A percentile compares a stretch with the other conserved stretches of the same genome.
phyloP scores from a whole-genome alignment of 2,797 vertebrate genomes.

The Anniella stebbinsi region DNA sequence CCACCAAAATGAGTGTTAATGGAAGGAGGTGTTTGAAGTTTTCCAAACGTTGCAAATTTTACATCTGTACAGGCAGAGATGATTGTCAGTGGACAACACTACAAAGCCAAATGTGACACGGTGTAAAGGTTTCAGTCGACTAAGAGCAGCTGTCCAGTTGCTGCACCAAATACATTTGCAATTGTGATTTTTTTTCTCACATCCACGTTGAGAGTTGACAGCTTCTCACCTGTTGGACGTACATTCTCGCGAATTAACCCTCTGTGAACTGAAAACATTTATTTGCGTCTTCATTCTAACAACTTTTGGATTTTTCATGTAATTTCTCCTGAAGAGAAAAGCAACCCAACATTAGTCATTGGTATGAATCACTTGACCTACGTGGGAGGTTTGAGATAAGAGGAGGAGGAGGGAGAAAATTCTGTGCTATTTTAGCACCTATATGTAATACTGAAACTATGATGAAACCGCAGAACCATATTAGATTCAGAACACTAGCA shows the following conservation, averaged over 20 bases:
- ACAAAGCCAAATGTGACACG: background rate
- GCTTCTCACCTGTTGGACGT: background rate
- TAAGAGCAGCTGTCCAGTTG: background rate
- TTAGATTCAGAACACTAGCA: background rate
- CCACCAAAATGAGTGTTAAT: background rate
- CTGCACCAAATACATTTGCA: too few species aligned
- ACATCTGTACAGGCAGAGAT: background rate
- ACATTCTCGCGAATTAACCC: background rate
- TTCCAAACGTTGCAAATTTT: background rate
- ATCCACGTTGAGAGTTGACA: background rate
- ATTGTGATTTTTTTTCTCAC: background rate
- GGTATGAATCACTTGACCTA: too few species aligned
- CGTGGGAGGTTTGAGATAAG: background rate
- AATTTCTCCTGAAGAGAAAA: background rate
- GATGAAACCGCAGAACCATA: background rate
- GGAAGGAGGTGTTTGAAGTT: background rate
- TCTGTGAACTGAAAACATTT: background rate
- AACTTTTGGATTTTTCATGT: background rate
- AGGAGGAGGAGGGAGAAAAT: background rate
- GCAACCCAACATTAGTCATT: background rate
- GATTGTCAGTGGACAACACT: background rate
- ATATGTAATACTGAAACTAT: background rate
- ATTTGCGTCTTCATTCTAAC: background rate
- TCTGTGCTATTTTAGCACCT: background rate
- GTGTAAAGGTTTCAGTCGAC: background rate